Conservation (phyloP, 2,797 vertebrate genomes). For the Coendou prehensilis region DNA sequence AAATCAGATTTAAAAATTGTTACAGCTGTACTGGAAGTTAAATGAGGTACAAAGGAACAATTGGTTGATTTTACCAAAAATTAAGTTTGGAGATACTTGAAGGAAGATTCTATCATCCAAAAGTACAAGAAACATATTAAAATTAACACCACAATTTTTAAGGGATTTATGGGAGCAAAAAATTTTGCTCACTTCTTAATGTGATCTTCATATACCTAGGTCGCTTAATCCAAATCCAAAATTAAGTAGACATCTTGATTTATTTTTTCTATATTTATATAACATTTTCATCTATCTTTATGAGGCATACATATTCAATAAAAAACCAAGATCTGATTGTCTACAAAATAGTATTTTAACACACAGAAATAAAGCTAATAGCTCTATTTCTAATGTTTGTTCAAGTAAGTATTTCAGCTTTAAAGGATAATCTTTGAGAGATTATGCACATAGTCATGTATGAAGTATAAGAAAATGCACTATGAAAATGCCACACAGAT, state of each 20-base stretch:
- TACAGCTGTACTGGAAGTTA: neutral
- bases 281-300: neutral
- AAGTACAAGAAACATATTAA: neutral
- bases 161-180: neutral
- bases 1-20: neutral
- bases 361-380: neutral
- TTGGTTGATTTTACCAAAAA: neutral
- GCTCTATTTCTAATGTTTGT: neutral
- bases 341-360: neutral
- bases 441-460: neutral
- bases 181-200: neutral
- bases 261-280: neutral
- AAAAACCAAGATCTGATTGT: neutral
- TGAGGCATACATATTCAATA: neutral
- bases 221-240: neutral
- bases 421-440: neutral
- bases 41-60: neutral
- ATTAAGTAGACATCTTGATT: neutral
- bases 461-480: neutral
- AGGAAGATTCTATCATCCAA: neutral
- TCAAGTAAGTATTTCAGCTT: neutral
- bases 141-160: neutral
- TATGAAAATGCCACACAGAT: neutral
- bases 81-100: neutral
- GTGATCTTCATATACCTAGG: neutral